Conservation (phyloP, 2,797 vertebrate genomes). For the Synaphobranchus kaupii region DNA sequence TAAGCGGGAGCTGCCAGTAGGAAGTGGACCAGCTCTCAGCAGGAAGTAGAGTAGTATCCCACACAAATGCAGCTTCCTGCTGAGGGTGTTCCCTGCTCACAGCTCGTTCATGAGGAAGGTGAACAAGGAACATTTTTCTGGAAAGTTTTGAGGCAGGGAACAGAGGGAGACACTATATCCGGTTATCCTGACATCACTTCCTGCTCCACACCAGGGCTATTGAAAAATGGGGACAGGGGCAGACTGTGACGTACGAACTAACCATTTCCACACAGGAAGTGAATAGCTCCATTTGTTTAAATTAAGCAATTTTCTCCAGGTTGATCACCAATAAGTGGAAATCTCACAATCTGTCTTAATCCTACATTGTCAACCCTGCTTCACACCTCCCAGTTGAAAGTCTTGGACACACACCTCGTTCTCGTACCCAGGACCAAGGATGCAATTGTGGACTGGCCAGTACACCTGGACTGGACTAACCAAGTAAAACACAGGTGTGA, state of each 20-base stretch:
- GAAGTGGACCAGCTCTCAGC: background rate
- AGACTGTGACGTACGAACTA: background rate
- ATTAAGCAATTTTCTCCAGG: background rate
- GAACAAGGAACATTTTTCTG: slow-evolving; percentile 1
- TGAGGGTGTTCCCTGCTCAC: background rate
- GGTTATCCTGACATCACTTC: slow-evolving; percentile 1
- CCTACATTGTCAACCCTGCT: background rate
- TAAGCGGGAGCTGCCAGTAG: background rate
- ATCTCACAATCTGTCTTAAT: background rate
- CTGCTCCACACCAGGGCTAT: background rate
- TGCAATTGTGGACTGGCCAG: too few relatives aligned
- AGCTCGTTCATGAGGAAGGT: slow-evolving; percentile 2
- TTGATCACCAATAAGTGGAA: background rate
- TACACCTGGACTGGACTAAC: background rate
- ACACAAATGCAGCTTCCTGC: background rate
- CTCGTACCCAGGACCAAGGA: background rate
- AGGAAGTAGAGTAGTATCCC: background rate
- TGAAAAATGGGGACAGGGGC: background rate
- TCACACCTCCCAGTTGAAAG: background rate
- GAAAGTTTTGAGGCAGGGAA: background rate
- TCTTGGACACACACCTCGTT: background rate
- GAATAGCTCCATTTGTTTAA: background rate
- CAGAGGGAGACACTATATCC: background rate
- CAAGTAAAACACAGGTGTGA: too few relatives aligned
- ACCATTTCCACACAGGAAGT: background rate